Conservation (phyloP, 2,113 vertebrate species). For the Mobula birostris region DNA sequence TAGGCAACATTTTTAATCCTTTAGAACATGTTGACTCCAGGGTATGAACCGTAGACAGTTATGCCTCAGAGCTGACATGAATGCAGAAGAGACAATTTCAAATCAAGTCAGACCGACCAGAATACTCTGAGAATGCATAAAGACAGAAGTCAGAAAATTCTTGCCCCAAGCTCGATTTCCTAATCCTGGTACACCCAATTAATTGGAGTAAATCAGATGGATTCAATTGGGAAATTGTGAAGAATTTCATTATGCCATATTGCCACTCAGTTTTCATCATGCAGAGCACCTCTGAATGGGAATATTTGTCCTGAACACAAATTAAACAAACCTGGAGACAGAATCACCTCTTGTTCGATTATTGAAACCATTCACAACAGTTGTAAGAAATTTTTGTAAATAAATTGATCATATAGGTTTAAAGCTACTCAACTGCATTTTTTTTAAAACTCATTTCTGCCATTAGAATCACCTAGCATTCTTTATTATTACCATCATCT, state of each 20-base stretch:
- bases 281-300: neutral
- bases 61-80: neutral
- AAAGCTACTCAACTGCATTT: neutral
- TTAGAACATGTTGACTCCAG: neutral
- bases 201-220: slow-evolving; percentile 19
- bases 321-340: too few species aligned
- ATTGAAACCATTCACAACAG: neutral
- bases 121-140: neutral
- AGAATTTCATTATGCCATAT: neutral
- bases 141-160: neutral
- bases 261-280: neutral
- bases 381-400: neutral
- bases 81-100: neutral
- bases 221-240: slow-evolving; percentile 9
- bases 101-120: neutral
- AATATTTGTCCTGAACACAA: neutral
- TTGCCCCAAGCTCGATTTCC: neutral
- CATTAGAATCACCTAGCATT: neutral
- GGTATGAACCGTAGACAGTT: neutral
- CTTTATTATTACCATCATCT: neutral
- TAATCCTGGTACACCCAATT: slow-evolving; percentile 9
- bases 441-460: neutral
- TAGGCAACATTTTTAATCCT: neutral
- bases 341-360: too few species aligned
- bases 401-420: neutral